phyloP scores from a whole-genome alignment of 2,888 invertebrate species.

The Geophilus truncorum region DNA sequence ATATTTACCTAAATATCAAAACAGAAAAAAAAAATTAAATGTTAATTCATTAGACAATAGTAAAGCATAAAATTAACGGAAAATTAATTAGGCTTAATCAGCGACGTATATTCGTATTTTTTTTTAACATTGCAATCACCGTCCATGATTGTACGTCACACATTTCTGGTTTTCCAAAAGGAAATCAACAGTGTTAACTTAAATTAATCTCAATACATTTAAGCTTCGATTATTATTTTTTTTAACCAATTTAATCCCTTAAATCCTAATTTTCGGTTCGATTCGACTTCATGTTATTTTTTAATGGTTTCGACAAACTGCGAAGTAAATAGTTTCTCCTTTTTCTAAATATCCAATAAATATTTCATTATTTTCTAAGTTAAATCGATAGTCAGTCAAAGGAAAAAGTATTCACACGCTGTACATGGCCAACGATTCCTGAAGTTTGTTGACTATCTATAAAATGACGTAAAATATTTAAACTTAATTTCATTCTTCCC shows the following conservation, averaged over 20 bases:
- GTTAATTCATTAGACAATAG: background rate
- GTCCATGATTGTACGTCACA: background rate
- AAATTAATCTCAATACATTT: background rate
- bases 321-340: background rate
- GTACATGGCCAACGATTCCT: background rate
- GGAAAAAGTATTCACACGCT: background rate
- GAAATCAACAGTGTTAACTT: background rate
- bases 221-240: background rate
- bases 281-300: background rate
- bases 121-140: background rate
- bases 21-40: background rate
- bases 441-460: conserved; percentile 27
- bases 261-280: background rate
- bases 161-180: background rate
- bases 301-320: background rate
- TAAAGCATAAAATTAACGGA: background rate
- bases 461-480: background rate
- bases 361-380: background rate
- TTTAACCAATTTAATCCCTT: background rate
- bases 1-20: no score
- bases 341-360: background rate
- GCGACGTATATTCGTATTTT: background rate
- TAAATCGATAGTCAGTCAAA: background rate
- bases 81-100: background rate
- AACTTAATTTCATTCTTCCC: background rate